These are phyloP conservation scores for Netelia melanura DNA, from an alignment of 2,888 invertebrate species.

Conservation along the genomic window DNA sequence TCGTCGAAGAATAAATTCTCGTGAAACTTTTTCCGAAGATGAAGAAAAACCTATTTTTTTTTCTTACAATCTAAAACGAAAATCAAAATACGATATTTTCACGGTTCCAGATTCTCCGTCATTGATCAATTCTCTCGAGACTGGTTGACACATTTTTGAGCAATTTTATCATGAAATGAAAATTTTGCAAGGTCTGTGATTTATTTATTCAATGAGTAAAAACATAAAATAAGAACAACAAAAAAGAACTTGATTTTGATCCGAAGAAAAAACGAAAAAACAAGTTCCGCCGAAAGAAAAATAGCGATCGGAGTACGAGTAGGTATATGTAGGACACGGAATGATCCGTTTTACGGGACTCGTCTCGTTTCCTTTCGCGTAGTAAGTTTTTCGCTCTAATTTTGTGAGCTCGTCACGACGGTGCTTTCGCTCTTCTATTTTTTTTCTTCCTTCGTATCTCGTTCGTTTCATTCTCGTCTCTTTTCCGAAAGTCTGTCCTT, in stretches of 20 bases:
- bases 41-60: too few relatives aligned
- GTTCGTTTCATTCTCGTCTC: conserved; percentile 3
- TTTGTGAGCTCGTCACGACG: conserved; percentile 56
- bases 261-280: background rate
- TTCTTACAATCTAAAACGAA: too few relatives aligned
- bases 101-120: too few relatives aligned
- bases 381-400: conserved; percentile 68
- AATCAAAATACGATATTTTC: too few relatives aligned
- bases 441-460: conserved; percentile 6
- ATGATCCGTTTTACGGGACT: conserved; percentile 65
- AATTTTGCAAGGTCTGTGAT: too few relatives aligned
- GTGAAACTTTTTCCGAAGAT: background rate
- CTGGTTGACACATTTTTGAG: too few relatives aligned
- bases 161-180: too few relatives aligned
- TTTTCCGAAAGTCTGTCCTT: conserved; percentile 25
- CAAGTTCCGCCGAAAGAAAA: background rate
- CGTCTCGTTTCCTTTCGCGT: conserved; percentile 66
- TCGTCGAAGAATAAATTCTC: background rate
- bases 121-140: too few relatives aligned
- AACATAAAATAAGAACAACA: too few relatives aligned
- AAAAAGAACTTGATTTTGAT: background rate
- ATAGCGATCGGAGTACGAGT: background rate
- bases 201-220: too few relatives aligned
- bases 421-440: background rate
- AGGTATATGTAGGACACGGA: conserved; percentile 21